Conservation (phyloP, 2,113 vertebrate genomes). For the Galeopterus variegatus region DNA sequence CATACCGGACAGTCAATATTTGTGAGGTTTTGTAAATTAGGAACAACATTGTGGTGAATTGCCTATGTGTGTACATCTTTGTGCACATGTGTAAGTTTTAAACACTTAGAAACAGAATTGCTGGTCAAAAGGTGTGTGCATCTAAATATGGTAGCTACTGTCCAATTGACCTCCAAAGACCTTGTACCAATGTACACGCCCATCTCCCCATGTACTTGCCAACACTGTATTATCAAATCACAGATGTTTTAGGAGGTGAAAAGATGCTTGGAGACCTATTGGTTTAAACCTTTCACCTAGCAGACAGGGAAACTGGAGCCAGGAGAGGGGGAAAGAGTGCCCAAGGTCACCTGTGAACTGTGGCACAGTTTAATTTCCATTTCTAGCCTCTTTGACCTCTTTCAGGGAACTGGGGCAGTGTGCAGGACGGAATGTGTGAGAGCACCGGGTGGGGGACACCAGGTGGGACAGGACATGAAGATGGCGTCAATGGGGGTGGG, state of each 20-base stretch:
- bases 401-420: neutral
- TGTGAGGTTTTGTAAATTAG: conserved; percentile 13
- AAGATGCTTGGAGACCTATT: neutral
- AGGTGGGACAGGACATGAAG: neutral
- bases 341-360: neutral
- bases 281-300: neutral
- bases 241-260: neutral
- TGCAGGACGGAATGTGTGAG: neutral
- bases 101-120: neutral
- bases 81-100: neutral
- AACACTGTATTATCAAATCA: neutral
- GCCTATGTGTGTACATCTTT: neutral
- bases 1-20: neutral
- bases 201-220: neutral
- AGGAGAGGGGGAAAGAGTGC: too few relatives aligned
- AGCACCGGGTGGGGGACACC: rapidly evolving
- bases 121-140: neutral
- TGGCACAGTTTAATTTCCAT: neutral
- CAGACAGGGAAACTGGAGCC: neutral
- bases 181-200: neutral
- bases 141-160: neutral
- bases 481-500: neutral
- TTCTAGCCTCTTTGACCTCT: neutral
- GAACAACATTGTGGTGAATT: neutral
- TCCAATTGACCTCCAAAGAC: neutral